These are phyloP conservation scores for Bellardia pandia DNA, from an alignment of 2,888 invertebrate species.

Conservation along the genomic window DNA sequence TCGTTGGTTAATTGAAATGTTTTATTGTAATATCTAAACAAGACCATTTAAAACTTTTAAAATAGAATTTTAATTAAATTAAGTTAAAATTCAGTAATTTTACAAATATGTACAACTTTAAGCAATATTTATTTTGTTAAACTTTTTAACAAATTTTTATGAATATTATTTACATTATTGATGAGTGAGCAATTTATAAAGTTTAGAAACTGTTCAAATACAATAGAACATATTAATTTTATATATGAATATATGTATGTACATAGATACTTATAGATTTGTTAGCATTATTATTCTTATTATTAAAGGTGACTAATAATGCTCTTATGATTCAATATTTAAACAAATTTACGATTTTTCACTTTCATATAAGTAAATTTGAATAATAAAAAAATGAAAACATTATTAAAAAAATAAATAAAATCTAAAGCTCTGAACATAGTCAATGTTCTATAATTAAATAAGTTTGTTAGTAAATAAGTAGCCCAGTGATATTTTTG, in stretches of 20 bases:
- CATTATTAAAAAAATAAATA: neutral
- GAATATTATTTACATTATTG: too few species aligned
- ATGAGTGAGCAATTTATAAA: too few species aligned
- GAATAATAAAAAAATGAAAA: neutral
- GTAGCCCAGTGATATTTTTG: constrained; percentile 16
- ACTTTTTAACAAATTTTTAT: too few species aligned
- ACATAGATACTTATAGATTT: constrained; percentile 5
- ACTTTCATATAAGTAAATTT: neutral
- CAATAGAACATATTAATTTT: too few species aligned
- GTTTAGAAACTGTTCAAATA: too few species aligned
- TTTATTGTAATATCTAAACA: neutral
- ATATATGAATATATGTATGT: too few species aligned
- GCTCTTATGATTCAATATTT: neutral
- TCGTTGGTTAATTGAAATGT: neutral
- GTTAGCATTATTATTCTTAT: neutral
- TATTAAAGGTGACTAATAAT: constrained; percentile 14
- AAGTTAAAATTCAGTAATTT: too few species aligned
- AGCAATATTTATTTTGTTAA: too few species aligned
- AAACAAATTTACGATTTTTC: neutral
- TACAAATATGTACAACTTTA: too few species aligned
- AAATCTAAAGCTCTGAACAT: neutral
- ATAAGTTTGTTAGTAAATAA: constrained; percentile 16
- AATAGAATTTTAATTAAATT: too few species aligned
- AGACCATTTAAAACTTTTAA: neutral
- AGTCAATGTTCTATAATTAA: constrained; percentile 39